phyloP scores from a whole-genome alignment of 2,113 vertebrate species.

The Pongo pygmaeus region DNA sequence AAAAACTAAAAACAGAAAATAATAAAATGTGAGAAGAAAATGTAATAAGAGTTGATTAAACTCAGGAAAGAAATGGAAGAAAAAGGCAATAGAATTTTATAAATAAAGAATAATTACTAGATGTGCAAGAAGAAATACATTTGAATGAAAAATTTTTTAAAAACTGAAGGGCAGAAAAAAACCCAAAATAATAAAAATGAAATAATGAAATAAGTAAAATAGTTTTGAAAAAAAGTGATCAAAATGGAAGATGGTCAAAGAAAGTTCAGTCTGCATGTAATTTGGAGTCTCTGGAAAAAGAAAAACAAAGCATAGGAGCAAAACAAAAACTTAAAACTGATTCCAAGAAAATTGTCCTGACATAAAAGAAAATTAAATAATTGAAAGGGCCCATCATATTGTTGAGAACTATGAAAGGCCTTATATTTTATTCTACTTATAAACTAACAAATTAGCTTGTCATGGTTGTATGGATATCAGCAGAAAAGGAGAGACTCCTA shows the following conservation, averaged over 20 bases:
- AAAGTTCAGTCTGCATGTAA: neutral
- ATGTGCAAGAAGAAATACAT: neutral
- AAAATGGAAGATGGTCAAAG: neutral
- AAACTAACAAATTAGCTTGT: neutral
- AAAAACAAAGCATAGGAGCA: neutral
- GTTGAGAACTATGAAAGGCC: neutral
- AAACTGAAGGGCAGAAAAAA: neutral
- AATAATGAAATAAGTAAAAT: neutral
- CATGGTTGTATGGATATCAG: neutral
- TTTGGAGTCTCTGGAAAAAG: neutral
- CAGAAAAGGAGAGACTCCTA: neutral
- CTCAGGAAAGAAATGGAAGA: neutral
- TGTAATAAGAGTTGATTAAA: neutral
- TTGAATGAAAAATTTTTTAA: neutral
- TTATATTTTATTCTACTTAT: neutral
- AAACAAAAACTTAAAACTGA: neutral
- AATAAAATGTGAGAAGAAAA: neutral
- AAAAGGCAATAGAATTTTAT: neutral
- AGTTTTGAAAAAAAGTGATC: neutral
- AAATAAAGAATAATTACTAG: neutral
- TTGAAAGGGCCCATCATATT: neutral
- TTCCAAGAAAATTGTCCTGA: neutral
- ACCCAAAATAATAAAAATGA: neutral
- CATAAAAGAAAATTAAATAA: neutral
- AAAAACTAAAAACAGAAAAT: constrained; percentile 15